Evolutionary conservation across 2,797 vertebrate species (phyloP), one percentile per base, ranked within the genome.

Genomic region (Perodicticus potto): DNA sequence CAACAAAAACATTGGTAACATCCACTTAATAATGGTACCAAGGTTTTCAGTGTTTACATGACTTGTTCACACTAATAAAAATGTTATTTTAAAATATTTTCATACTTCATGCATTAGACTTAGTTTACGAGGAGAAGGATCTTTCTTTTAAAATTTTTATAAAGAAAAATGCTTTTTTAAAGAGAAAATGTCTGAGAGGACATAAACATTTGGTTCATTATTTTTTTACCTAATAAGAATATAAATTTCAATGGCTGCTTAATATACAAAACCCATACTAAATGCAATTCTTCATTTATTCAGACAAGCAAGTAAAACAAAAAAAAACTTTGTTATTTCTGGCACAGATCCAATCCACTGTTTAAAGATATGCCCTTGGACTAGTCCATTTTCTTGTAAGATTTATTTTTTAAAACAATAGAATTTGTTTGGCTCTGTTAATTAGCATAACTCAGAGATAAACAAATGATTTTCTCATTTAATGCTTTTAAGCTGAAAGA

Each of bases 71-170:
- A 84, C 40, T 67, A 55, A 63, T 95, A 94, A 96, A 97, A 97
- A 89, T 94, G 83, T 91, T 86, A 92, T 93, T 95, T 95, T 76
- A 84, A 96, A 96, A 83, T 95, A 97, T 87, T 90, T 93, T 95
- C 80, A 67, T 94, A 94, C 32, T 86, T 88, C 69, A 95, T 94
- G 78, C 92, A 95, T 93, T 95, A 94, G 70, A 45, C 32, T 93
- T 94, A 95, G 72, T 80, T 95, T 93, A 96, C 74, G 83, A 94
- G 49, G 65, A 49, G 55, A 94, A 80, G 59, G 25, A 17, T 76
- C 25, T 91, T 95, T 82, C 49, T 85, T 76, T 91, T 57, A 91
- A 92, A 96, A 34, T 80, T 80, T 93, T 93, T 89, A 94, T 49
- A 93, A 90, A 89, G 65, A 59, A 93, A 89, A 95, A 78, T 32